Conservation (phyloP, 2,888 invertebrate genomes). For the Brachyopa scutellaris region DNA sequence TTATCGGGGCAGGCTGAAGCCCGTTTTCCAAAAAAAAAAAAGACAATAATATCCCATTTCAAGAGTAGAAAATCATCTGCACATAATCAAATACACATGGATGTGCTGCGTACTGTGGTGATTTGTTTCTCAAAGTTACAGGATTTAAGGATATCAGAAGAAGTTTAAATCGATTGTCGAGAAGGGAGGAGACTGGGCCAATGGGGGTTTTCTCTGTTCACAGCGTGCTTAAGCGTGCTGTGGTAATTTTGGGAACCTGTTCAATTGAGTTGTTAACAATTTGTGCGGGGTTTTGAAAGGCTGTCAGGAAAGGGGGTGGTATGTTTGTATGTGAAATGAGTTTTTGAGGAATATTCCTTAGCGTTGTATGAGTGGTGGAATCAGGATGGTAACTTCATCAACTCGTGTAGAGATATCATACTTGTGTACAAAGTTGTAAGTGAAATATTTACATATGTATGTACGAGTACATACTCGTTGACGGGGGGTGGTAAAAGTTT, state of each 20-base stretch:
- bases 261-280: constrained; percentile 56
- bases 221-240: constrained; percentile 28
- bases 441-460: too few relatives aligned
- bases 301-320: not conserved
- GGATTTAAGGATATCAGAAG: not conserved
- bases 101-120: not conserved
- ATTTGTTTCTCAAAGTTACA: constrained; percentile 6
- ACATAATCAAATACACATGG: not conserved
- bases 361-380: not conserved
- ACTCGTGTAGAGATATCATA: not conserved
- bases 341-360: not conserved
- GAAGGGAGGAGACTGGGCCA: not conserved
- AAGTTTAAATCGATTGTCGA: constrained; percentile 12
- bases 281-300: constrained; percentile 16
- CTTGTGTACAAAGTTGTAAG: not conserved
- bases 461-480: too few relatives aligned
- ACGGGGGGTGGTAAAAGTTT: not conserved
- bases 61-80: not conserved
- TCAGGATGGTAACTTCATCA: not conserved
- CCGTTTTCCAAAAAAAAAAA: too few relatives aligned
- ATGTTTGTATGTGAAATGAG: not conserved
- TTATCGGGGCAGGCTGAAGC: too few relatives aligned
- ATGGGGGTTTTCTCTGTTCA: not conserved
- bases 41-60: not conserved
- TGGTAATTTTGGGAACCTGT: constrained; percentile 29